Evolutionary conservation across 2,888 invertebrate genomes (phyloP), one percentile per base, ranked within the genome.

Genomic region (Acronicta leporina): DNA sequence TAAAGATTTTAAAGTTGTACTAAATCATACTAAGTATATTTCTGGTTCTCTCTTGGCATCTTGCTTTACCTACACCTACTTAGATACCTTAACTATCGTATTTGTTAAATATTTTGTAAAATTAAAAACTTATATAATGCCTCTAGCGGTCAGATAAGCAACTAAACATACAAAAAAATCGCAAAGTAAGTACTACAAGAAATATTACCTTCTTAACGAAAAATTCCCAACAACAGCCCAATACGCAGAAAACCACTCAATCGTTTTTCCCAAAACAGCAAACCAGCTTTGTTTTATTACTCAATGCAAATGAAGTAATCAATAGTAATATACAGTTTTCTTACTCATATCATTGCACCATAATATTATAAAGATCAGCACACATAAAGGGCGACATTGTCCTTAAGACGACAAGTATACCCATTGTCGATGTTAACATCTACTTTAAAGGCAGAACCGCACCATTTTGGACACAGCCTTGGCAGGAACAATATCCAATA

Each of bases 401-500:
- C 82, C 83, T 81, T 77, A 68, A 68, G 71, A 80, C 76, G 79
- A 77, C 73, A 63, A 63, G 68, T 68, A 69, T 70, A 77, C 63
- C 77, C 81, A 78, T 82, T 76, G 68, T 77, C 68, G 79, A 73
- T 74, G 68, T 70, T 80, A 81, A 81, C 76, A 74, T 59, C 80
- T 75, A 77, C 83, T 83, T 72, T 89, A 87, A 84, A 85, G 75
- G 87, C 83, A 75, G 81, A 86, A 84, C 87, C 80, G 73, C 77
- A 80, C 92, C 92, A 86, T 91, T 89, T 89, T 83, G 68, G 90
- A 82, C 66, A 51, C 82, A 87, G 83, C 92, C 91, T 90, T 90
- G 87, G 77, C 64, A 64, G 82, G 87, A 91, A 93, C 92, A 93
- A 92, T 92, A 89, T 92, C 88, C 92, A 90, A 92, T 93, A 92